Base-by-base conservation (phyloP, 2,888 invertebrate genomes). In the Apocheima hispidaria region DNA sequence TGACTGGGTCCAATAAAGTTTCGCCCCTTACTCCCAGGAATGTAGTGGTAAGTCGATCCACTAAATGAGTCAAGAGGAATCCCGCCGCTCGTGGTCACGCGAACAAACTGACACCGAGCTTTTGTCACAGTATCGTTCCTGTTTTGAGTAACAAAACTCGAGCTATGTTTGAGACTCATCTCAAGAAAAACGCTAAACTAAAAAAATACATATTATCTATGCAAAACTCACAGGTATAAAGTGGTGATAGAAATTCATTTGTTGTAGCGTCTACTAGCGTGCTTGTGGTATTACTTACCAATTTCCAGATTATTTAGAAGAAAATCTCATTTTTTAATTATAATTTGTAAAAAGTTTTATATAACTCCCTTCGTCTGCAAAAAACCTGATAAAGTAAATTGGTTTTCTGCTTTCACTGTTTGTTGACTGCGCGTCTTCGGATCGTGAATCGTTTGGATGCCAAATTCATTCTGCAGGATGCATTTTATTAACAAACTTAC, bases 11-110 rank as follows among this genome's bases (percentile, higher is more conserved):
- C 56, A 82, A 87, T 88, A 87, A 84, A 87, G 79, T 74, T 71
- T 78, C 78, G 74, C 72, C 75, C 73, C 74, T 78, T 82, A 74
- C 77, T 78, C 69, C 66, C 69, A 78, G 82, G 85, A 88, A 88
- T 87, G 86, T 78, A 73, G 78, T 69, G 73, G 89, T 88, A 88
- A 89, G 81, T 72, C 79, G 89, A 90, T 88, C 84, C 79, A 74
- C 79, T 81, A 82, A 85, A 82, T 84, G 83, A 88, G 82, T 83
- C 80, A 84, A 76, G 79, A 78, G 76, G 83, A 78, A 79, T 80
- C 81, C 78, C 77, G 78, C 73, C 77, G 77, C 73, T 76, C 83
- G 84, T 84, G 85, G 83, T 87, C 88, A 89, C 88, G 87, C 87
- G 79, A 86, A 81, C 79, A 81, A 86, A 85, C 84, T 86, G 88